Percentiles rank a stretch among this genome's conserved stretches.
phyloP scores from a whole-genome alignment of 2,888 invertebrate genomes.

The Eupithecia tripunctaria region DNA sequence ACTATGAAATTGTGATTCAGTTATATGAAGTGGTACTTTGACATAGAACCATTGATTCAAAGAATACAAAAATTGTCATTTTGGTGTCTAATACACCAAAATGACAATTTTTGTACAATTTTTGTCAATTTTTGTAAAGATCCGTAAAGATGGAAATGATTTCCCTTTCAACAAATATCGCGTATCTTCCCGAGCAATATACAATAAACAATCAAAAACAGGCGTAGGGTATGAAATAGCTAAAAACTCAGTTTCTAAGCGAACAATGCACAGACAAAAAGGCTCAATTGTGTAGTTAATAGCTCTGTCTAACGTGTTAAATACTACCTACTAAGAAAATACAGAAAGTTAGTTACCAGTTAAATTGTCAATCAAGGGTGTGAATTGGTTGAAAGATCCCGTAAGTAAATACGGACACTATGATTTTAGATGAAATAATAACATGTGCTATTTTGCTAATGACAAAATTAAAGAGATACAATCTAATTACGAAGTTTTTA shows the following conservation, averaged over 20 bases:
- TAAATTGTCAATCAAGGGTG: constrained; percentile 4
- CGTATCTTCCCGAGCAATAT: neutral
- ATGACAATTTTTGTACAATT: too few relatives aligned
- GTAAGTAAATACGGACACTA: neutral
- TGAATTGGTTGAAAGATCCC: neutral
- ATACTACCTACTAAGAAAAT: constrained; percentile 5
- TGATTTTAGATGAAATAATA: neutral
- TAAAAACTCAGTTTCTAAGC: constrained; percentile 31
- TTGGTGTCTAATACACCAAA: neutral
- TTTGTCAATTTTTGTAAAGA: too few relatives aligned
- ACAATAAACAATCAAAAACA: constrained; percentile 22
- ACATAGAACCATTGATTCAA: too few relatives aligned
- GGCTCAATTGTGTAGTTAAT: constrained; percentile 29
- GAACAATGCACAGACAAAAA: constrained; percentile 41
- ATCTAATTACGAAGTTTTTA: neutral
- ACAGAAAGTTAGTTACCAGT: constrained; percentile 18
- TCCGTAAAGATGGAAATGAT: neutral
- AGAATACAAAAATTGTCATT: neutral
- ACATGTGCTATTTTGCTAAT: neutral
- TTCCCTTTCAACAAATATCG: neutral
- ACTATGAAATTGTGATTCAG: too few relatives aligned
- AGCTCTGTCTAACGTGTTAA: neutral
- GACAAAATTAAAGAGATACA: neutral
- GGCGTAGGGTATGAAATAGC: neutral
- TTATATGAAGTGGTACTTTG: too few relatives aligned